These are phyloP conservation scores for Oithona nana DNA, from an alignment of 2,888 invertebrate species.

Conservation along the genomic window DNA sequence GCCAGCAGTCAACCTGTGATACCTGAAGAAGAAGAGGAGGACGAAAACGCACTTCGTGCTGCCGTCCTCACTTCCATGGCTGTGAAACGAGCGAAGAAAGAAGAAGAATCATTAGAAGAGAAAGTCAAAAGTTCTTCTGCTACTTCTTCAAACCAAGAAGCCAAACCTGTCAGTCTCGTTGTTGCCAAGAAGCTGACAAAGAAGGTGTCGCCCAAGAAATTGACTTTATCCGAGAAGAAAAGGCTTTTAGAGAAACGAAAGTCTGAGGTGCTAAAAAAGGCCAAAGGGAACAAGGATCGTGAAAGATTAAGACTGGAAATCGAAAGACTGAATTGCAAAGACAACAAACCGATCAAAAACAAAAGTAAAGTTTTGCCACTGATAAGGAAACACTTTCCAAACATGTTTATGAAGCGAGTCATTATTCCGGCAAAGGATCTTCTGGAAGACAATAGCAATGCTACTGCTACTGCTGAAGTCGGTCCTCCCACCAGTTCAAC, in stretches of 20 bases:
- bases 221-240: not conserved
- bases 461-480: not conserved
- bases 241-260: not conserved
- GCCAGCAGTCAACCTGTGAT: not conserved
- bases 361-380: not conserved
- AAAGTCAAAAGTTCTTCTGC: not conserved
- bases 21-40: slow-evolving; percentile 7
- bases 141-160: not conserved
- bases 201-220: too few relatives aligned
- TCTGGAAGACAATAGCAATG: too few relatives aligned
- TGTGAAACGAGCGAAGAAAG: slow-evolving; percentile 12
- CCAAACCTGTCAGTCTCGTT: not conserved
- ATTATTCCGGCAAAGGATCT: not conserved
- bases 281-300: not conserved
- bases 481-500: not conserved
- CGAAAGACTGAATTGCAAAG: not conserved
- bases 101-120: not conserved
- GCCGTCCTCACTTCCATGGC: slow-evolving; percentile 18
- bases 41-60: slow-evolving; percentile 19
- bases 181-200: not conserved
- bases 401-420: not conserved
- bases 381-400: not conserved
- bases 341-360: not conserved
- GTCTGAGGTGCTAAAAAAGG: not conserved
- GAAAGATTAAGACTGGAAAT: not conserved